Conservation (phyloP, 1,140 invertebrate genomes). For the Harpegnathos saltator region DNA sequence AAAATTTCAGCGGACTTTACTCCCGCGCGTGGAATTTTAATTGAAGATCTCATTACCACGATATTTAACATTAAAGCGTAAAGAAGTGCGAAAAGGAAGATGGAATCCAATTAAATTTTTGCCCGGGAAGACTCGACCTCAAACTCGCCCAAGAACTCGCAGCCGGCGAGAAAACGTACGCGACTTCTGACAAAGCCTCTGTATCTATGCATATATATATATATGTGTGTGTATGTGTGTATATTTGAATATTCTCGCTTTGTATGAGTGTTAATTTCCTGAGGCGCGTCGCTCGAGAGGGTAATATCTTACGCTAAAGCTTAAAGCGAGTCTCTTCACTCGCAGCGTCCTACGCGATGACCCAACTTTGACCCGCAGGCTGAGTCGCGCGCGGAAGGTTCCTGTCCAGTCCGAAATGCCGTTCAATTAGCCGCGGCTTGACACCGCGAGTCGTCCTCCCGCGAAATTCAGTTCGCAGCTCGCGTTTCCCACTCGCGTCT, state of each 20-base stretch:
- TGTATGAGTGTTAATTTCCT: conserved; percentile 38
- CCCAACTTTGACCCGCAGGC: neutral
- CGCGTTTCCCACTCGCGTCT: too few species aligned
- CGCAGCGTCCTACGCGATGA: neutral
- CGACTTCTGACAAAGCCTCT: conserved; percentile 30
- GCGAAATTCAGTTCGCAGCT: too few species aligned
- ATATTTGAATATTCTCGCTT: conserved; percentile 38
- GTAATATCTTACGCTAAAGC: conserved; percentile 46
- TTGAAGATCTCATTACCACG: neutral
- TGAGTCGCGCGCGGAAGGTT: neutral
- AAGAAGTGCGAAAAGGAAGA: conserved; percentile 15
- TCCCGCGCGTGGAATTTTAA: conserved; percentile 3
- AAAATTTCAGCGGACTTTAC: neutral
- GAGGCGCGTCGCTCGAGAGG: conserved; percentile 18
- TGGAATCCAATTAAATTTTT: conserved; percentile 37
- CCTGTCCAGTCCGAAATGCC: neutral
- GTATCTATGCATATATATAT: neutral
- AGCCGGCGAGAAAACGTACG: neutral
- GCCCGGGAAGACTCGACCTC: conserved; percentile 3
- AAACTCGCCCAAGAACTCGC: conserved; percentile 5
- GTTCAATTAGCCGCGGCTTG: neutral
- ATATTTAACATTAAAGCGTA: conserved; percentile 19
- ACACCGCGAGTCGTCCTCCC: too few species aligned
- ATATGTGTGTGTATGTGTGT: too few species aligned
- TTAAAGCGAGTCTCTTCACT: conserved; percentile 11